A percentile compares a stretch with the other conserved stretches of the same genome.
These are phyloP conservation scores for Morpho achilles DNA, from an alignment of 2,888 invertebrate genomes.

Conservation along the genomic window DNA sequence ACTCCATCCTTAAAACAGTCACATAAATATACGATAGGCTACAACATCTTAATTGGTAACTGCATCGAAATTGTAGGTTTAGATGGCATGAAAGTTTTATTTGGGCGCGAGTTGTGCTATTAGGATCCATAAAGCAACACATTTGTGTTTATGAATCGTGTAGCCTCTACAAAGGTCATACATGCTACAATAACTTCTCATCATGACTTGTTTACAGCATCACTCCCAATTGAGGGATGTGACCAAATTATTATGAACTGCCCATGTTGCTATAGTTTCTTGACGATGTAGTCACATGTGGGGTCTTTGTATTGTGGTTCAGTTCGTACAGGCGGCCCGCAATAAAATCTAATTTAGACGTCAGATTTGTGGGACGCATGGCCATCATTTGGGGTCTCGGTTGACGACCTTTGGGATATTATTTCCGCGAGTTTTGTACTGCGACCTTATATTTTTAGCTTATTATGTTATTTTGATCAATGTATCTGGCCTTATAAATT, in stretches of 20 bases:
- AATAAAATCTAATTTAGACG: slow-evolving; percentile 79
- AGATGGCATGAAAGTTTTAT: too few species aligned
- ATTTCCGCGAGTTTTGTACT: neutral
- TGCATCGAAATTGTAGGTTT: too few species aligned
- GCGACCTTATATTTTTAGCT: slow-evolving; percentile 2
- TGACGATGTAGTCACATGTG: slow-evolving; percentile 25
- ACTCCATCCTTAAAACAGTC: too few species aligned
- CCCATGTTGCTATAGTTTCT: slow-evolving; percentile 17
- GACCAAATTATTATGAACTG: slow-evolving; percentile 45
- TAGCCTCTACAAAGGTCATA: slow-evolving; percentile 37
- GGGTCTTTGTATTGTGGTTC: slow-evolving; percentile 45
- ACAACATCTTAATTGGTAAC: too few species aligned
- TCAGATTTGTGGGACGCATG: slow-evolving; percentile 71
- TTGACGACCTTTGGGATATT: slow-evolving; percentile 58
- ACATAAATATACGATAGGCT: too few species aligned
- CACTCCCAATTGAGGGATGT: slow-evolving; percentile 56
- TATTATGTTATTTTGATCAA: neutral
- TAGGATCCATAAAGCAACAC: too few species aligned
- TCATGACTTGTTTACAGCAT: slow-evolving; percentile 59
- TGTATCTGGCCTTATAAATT: neutral
- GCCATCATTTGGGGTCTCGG: slow-evolving; percentile 56
- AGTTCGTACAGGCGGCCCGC: slow-evolving; percentile 63
- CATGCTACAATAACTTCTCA: slow-evolving; percentile 59
- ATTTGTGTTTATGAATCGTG: slow-evolving; percentile 14
- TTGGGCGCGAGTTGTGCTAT: too few species aligned